These are phyloP conservation scores for Tipula vernalis DNA, from an alignment of 2,888 invertebrate genomes.

Conservation along the genomic window DNA sequence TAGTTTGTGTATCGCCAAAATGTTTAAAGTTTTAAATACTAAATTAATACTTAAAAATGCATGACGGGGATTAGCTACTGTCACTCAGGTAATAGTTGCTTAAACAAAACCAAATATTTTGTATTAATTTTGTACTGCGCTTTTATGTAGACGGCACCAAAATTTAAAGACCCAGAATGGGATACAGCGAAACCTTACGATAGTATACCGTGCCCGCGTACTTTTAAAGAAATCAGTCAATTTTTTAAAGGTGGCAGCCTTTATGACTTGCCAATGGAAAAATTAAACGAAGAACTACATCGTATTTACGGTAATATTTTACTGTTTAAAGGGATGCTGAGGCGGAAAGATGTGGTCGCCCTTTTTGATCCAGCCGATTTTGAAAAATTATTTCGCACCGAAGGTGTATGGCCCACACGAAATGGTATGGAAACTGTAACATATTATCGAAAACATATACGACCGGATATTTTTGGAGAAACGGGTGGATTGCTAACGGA, in stretches of 20 bases:
- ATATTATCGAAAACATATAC: conserved; percentile 6
- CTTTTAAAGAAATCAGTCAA: neutral
- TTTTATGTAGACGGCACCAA: neutral
- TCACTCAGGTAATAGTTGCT: no score
- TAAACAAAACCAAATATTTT: no score
- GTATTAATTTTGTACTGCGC: no score
- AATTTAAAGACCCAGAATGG: neutral
- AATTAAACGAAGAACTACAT: neutral
- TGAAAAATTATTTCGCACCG: conserved; percentile 7
- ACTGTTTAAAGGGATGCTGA: neutral
- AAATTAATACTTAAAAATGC: no score
- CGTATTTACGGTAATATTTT: neutral
- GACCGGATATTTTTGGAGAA: conserved; percentile 20
- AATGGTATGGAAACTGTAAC: conserved; percentile 11
- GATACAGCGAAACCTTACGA: neutral
- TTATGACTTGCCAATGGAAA: neutral
- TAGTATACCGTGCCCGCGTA: neutral
- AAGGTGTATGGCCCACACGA: conserved; percentile 11
- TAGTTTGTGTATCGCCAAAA: no score
- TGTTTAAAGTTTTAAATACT: no score
- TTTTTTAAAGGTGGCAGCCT: conserved; percentile 6
- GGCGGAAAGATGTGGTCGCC: neutral
- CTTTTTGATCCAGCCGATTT: conserved; percentile 10
- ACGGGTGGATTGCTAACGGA: conserved; percentile 22
- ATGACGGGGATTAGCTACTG: no score